A percentile compares a stretch with the other conserved stretches of the same genome.
These are phyloP conservation scores for Adineta ricciae DNA, from an alignment of 2,888 invertebrate species.

Conservation along the genomic window DNA sequence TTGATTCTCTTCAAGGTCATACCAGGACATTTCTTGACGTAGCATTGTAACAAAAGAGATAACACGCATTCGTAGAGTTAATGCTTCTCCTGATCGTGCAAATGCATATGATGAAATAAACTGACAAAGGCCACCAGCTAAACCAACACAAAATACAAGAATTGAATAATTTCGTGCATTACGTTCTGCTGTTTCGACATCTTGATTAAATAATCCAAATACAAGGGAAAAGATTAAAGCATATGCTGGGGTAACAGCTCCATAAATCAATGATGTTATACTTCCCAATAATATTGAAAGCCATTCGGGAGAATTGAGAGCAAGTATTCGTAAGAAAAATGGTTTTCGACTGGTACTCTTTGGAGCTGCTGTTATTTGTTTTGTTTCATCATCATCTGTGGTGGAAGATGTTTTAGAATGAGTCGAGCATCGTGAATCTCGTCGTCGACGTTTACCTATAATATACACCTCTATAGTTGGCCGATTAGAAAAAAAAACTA, in stretches of 20 bases:
- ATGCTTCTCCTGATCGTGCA: slow-evolving; percentile 57
- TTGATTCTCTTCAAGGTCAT: slow-evolving; percentile 45
- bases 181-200: neutral
- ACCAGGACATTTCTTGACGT: slow-evolving; percentile 49
- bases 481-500: no score
- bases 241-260: neutral
- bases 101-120: neutral
- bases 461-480: no score
- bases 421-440: neutral
- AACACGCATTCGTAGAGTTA: slow-evolving; percentile 63
- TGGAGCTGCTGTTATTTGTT: no score
- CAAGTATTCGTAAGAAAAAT: neutral
- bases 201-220: neutral
- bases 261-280: neutral
- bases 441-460: neutral
- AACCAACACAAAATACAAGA: neutral
- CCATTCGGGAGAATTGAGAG: neutral
- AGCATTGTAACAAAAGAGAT: slow-evolving; percentile 50
- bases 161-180: neutral
- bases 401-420: neutral
- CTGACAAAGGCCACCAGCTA: neutral
- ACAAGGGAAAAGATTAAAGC: no score
- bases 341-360: no score
- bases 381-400: no score
- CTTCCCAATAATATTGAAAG: neutral